These are phyloP conservation scores for Nephrotoma guestfalica DNA, from an alignment of 2,888 invertebrate genomes.

Conservation along the genomic window DNA sequence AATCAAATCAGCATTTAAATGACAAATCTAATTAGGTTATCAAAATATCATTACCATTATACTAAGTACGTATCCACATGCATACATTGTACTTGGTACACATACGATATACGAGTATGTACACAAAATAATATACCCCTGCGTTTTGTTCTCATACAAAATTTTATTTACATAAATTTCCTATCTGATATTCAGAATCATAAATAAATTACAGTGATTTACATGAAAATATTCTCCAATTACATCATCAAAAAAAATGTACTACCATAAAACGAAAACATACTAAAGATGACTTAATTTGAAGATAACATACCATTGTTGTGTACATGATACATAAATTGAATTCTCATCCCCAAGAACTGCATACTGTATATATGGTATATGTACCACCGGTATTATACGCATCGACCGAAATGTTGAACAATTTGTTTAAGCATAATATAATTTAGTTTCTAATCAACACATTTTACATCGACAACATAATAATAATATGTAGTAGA, in stretches of 20 bases:
- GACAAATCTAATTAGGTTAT: background rate
- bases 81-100: background rate
- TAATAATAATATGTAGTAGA: background rate
- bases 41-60: background rate
- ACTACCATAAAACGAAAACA: background rate
- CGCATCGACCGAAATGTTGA: background rate
- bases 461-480: background rate
- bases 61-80: background rate
- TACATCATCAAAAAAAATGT: background rate
- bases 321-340: background rate
- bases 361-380: background rate
- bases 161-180: background rate
- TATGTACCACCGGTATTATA: background rate
- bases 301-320: background rate
- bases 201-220: background rate
- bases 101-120: background rate
- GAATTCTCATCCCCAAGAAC: background rate
- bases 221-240: background rate
- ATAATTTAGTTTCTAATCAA: background rate
- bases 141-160: background rate
- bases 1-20: background rate
- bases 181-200: background rate
- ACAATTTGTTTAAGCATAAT: background rate
- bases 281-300: background rate
- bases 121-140: background rate